These are phyloP conservation scores for Cossypha caffra DNA, from an alignment of 2,797 vertebrate genomes.

Conservation along the genomic window DNA sequence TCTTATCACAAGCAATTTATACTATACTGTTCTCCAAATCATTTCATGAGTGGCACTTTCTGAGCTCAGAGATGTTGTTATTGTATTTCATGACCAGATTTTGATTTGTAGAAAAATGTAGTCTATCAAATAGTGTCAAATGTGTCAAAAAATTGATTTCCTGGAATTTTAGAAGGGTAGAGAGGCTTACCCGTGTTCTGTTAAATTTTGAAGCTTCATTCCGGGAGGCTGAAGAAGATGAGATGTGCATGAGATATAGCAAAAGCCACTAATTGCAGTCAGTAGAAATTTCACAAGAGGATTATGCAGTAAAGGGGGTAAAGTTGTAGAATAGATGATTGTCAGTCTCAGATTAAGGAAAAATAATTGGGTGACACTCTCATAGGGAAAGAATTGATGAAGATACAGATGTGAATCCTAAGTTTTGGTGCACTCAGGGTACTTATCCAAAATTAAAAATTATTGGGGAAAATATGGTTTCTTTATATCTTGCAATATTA, in stretches of 20 bases:
- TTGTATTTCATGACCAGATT: background rate
- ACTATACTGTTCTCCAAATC: background rate
- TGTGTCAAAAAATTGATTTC: background rate
- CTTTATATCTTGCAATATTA: background rate
- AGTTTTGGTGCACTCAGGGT: background rate
- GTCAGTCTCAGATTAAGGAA: background rate
- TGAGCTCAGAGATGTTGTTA: background rate
- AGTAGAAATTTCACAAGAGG: background rate
- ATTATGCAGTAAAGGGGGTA: background rate
- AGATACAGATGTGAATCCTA: background rate
- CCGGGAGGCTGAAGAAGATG: background rate
- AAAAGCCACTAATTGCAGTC: background rate
- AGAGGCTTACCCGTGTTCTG: background rate
- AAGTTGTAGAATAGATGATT: background rate
- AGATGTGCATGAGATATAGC: background rate
- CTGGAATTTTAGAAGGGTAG: background rate
- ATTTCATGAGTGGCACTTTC: background rate
- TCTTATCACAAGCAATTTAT: slow-evolving; percentile 7
- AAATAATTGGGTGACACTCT: background rate
- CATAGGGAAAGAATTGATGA: background rate
- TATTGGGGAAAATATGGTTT: background rate
- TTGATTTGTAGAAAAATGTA: background rate
- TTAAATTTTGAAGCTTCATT: background rate
- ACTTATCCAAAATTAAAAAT: background rate
- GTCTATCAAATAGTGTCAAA: background rate